phyloP scores from a whole-genome alignment of 2,888 invertebrate genomes.

The Diogma glabrata region DNA sequence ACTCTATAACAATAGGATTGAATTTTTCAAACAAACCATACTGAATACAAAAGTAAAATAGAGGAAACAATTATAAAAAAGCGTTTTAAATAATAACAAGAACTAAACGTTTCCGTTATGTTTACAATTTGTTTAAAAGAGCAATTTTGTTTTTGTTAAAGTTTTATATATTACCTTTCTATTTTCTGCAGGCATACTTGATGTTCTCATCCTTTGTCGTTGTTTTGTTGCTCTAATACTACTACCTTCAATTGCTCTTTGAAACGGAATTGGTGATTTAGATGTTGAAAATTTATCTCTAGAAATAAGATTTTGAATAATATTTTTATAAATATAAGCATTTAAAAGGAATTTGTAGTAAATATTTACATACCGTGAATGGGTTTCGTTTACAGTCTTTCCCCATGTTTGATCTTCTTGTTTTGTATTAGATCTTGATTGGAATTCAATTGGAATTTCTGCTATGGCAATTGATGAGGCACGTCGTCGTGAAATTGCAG shows the following conservation, averaged over 20 bases:
- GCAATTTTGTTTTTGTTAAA: too few species aligned
- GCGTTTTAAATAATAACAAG: too few species aligned
- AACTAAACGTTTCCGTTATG: too few species aligned
- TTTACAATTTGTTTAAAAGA: too few species aligned
- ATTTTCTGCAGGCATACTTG: conserved; percentile 36
- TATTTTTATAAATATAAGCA: too few species aligned
- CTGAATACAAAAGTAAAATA: too few species aligned
- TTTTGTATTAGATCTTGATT: conserved; percentile 23
- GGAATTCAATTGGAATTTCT: conserved; percentile 24
- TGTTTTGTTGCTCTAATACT: conserved; percentile 20
- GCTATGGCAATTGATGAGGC: conserved; percentile 32
- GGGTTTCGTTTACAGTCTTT: neutral
- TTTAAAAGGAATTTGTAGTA: too few species aligned
- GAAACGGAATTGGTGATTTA: conserved; percentile 11
- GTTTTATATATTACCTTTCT: conserved; percentile 28
- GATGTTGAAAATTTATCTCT: neutral
- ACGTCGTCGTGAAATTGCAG: conserved; percentile 23
- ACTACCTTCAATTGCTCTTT: conserved; percentile 8
- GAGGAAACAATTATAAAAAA: too few species aligned
- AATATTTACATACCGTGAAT: conserved; percentile 14
- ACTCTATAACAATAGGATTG: too few species aligned
- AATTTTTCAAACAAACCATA: too few species aligned
- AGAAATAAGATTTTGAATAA: too few species aligned
- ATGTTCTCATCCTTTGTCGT: conserved; percentile 32
- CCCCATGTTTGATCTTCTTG: conserved; percentile 15